phyloP scores from a whole-genome alignment of 2,888 invertebrate species.

The Harpagoxenus sublaevis region DNA sequence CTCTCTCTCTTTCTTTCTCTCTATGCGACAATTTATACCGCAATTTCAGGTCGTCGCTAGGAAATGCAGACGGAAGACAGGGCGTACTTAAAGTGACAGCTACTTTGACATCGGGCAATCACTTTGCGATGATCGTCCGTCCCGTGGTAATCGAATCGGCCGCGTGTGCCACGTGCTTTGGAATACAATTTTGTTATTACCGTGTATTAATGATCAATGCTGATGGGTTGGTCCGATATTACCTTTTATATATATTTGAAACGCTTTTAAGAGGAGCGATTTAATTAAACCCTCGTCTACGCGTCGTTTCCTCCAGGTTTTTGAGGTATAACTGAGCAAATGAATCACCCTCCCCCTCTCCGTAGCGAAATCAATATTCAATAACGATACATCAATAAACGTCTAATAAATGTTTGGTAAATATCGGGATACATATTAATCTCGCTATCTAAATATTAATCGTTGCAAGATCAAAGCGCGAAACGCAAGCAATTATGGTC shows the following conservation, averaged over 20 bases:
- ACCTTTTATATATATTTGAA: not conserved
- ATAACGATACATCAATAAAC: conserved; percentile 35
- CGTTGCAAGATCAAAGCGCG: conserved; percentile 1
- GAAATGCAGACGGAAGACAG: conserved; percentile 7
- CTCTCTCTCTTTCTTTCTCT: not conserved
- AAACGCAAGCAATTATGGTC: not conserved
- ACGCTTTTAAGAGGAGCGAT: not conserved
- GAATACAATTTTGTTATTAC: not conserved
- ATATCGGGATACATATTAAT: conserved; percentile 4
- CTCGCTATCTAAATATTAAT: conserved; percentile 37
- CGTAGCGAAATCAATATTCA: not conserved
- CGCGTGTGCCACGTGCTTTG: not conserved
- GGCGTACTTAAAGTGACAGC: conserved; percentile 14
- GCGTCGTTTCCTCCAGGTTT: not conserved
- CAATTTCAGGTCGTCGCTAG: conserved; percentile 44
- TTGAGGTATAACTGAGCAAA: not conserved
- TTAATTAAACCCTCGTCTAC: conserved; percentile 1
- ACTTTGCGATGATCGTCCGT: not conserved
- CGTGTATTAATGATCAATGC: conserved; percentile 8
- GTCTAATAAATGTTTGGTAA: not conserved
- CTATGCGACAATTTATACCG: conserved; percentile 52
- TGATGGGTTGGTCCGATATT: not conserved
- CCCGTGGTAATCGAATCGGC: not conserved
- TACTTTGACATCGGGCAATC: conserved; percentile 9
- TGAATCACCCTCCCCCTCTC: not conserved